phyloP scores from a whole-genome alignment of 2,888 invertebrate genomes.

The Protophormia terraenovae region DNA sequence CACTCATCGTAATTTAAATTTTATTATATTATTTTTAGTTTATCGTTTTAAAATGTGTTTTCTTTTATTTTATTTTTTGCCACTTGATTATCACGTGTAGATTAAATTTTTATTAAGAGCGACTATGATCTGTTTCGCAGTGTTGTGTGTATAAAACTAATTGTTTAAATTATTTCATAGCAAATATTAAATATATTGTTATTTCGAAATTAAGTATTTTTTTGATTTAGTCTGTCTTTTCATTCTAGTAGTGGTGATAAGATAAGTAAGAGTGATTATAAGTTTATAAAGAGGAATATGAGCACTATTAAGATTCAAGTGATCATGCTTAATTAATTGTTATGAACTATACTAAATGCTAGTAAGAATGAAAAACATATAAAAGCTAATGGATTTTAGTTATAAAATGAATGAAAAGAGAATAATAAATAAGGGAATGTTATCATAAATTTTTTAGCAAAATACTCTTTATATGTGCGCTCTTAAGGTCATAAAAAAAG shows the following conservation, averaged over 20 bases:
- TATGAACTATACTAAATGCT: background rate
- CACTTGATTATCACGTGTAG: background rate
- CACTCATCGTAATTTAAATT: conserved; percentile 13
- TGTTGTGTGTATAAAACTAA: background rate
- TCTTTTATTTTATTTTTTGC: background rate
- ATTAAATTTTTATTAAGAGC: background rate
- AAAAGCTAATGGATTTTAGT: background rate
- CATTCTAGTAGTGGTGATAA: conserved; percentile 16
- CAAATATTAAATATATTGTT: background rate
- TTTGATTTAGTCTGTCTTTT: background rate
- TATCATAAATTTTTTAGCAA: background rate
- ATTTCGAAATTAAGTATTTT: background rate
- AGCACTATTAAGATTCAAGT: background rate
- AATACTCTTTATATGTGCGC: background rate
- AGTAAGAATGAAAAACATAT: background rate
- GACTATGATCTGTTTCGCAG: background rate
- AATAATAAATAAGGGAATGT: background rate
- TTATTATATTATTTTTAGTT: background rate
- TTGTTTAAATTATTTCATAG: background rate
- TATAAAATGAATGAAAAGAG: background rate
- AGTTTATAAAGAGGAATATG: background rate
- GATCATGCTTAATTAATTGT: background rate
- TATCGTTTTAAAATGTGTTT: background rate
- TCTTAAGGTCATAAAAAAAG: background rate
- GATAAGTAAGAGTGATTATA: conserved; percentile 16